phyloP scores from a whole-genome alignment of 2,113 vertebrate genomes.

The Caranx ignobilis region DNA sequence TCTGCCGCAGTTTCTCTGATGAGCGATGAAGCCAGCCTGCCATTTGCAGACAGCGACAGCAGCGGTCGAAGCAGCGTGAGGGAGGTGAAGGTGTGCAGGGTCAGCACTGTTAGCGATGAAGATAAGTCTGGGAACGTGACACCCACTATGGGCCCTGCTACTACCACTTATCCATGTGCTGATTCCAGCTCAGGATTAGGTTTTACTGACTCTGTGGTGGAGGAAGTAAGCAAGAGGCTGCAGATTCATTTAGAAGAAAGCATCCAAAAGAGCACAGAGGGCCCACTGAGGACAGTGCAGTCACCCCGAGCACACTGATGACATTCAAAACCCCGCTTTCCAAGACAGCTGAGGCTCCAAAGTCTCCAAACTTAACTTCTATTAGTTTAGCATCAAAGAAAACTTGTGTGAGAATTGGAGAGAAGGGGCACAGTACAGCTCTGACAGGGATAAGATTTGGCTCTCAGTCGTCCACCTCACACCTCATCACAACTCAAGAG shows the following conservation, averaged over 20 bases:
- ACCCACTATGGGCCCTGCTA: constrained; percentile 3
- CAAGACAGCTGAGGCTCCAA: constrained; percentile 33
- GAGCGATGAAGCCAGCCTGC: constrained; percentile 54
- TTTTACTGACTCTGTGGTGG: constrained; percentile 68
- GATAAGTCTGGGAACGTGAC: constrained; percentile 51
- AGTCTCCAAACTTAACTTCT: constrained; percentile 60
- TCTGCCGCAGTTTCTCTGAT: constrained; percentile 52
- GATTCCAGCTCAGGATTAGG: background rate
- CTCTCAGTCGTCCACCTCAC: constrained; percentile 51
- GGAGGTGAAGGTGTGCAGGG: constrained; percentile 56
- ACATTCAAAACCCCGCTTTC: constrained; percentile 50
- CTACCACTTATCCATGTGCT: background rate
- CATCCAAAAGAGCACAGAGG: constrained; percentile 9
- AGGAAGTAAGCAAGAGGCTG: constrained; percentile 78
- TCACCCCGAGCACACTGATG: constrained; percentile 11
- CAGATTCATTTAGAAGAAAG: constrained; percentile 73
- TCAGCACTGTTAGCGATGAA: constrained; percentile 31
- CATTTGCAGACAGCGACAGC: constrained; percentile 81
- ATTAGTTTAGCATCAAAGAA: constrained; percentile 68
- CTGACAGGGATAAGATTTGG: constrained; percentile 70
- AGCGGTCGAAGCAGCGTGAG: constrained; percentile 77
- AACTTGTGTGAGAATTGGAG: constrained; percentile 57
- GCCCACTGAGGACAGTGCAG: background rate
- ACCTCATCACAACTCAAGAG: constrained; percentile 8
- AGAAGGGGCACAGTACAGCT: constrained; percentile 53